These are phyloP conservation scores for Crocuta crocuta DNA, from an alignment of 2,113 vertebrate genomes.

Conservation along the genomic window DNA sequence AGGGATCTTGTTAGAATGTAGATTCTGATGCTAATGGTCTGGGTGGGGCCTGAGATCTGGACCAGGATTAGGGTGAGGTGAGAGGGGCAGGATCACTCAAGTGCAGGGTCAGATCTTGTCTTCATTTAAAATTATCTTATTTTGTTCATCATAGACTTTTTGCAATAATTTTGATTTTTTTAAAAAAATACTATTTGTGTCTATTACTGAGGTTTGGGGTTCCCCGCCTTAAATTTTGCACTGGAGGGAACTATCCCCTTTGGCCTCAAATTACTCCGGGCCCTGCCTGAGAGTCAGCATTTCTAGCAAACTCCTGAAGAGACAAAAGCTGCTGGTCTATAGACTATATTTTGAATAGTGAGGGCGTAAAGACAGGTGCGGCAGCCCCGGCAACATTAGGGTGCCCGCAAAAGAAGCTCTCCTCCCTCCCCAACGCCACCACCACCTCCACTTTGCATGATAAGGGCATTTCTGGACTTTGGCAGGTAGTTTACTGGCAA, in stretches of 20 bases:
- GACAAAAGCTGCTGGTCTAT: not conserved
- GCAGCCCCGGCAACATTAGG: not conserved
- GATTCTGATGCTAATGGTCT: not conserved
- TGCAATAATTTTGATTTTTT: not conserved
- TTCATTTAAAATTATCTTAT: not conserved
- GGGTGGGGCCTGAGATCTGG: not conserved
- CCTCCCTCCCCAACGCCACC: not conserved
- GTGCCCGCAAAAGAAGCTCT: not conserved
- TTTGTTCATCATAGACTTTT: not conserved
- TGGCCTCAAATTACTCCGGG: not conserved
- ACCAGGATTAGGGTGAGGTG: not conserved
- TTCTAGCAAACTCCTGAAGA: not conserved
- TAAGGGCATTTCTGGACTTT: slow-evolving; percentile 18
- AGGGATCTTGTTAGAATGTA: not conserved
- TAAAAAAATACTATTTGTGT: not conserved
- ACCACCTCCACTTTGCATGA: not conserved
- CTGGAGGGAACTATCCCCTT: not conserved
- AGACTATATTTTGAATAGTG: not conserved
- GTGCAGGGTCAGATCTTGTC: not conserved
- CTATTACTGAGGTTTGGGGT: not conserved
- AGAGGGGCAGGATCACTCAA: not conserved
- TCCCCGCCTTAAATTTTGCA: not conserved
- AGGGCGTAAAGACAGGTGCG: not conserved
- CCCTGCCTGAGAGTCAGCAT: not conserved
- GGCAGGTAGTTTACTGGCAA: slow-evolving; percentile 31